Evolutionary conservation across 2,797 vertebrate genomes (phyloP).

Genomic region (Malurus splendens): DNA sequence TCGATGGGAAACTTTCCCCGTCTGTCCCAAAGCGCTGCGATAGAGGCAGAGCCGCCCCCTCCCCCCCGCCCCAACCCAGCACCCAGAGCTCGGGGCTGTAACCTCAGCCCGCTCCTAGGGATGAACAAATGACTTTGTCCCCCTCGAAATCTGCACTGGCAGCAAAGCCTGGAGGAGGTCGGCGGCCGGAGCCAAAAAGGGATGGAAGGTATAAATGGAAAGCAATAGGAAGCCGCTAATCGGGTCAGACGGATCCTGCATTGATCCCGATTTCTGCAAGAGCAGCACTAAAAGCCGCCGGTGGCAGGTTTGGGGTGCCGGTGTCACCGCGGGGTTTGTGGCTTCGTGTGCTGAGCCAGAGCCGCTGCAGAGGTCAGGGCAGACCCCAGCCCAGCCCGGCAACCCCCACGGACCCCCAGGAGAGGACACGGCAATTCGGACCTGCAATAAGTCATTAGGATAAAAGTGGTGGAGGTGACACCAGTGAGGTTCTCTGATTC

Average conservation of each 20-base stretch:
- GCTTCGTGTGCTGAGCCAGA: neutral
- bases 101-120: neutral
- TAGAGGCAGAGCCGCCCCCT: neutral
- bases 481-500: neutral
- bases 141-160: neutral
- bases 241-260: neutral
- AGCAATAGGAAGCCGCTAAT: constrained; percentile 1
- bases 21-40: neutral
- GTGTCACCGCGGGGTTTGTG: rapidly evolving
- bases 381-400: neutral
- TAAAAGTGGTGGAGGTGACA: neutral
- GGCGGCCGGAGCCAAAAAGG: neutral
- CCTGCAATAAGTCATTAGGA: neutral
- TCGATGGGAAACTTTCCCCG: constrained; percentile 9
- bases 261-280: neutral
- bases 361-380: neutral
- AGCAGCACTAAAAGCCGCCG: neutral
- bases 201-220: neutral
- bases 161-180: neutral
- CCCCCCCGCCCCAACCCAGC: rapidly evolving
- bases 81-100: neutral
- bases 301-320: neutral
- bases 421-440: rapidly evolving
- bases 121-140: neutral
- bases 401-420: rapidly evolving